Evolutionary conservation across 2,888 invertebrate genomes (phyloP).

Genomic region (Lampropteryx suffumata): DNA sequence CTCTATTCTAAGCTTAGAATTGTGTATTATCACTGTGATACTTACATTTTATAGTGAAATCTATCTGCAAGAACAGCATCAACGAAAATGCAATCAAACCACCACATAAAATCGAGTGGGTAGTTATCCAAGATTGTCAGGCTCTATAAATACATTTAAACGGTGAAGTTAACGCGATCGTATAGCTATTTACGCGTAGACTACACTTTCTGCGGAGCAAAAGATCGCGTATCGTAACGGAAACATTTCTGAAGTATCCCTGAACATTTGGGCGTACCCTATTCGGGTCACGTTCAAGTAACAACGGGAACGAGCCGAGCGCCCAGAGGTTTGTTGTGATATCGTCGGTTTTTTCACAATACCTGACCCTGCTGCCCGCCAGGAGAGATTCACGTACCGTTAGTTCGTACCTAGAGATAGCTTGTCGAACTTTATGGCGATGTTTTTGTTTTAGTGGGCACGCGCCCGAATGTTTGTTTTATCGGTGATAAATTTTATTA

Average conservation of each 20-base stretch:
- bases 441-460: slow-evolving; percentile 45
- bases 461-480: slow-evolving; percentile 15
- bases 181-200: slow-evolving; percentile 72
- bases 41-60: too few relatives aligned
- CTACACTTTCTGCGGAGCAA: slow-evolving; percentile 66
- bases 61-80: neutral
- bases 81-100: slow-evolving; percentile 17
- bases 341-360: slow-evolving; percentile 74
- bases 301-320: slow-evolving; percentile 71
- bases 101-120: slow-evolving; percentile 38
- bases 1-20: too few relatives aligned
- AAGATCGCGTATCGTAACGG: slow-evolving; percentile 75
- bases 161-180: slow-evolving; percentile 62
- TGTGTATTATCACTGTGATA: too few relatives aligned
- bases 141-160: slow-evolving; percentile 52
- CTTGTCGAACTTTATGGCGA: slow-evolving; percentile 58
- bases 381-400: slow-evolving; percentile 67
- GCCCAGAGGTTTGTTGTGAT: slow-evolving; percentile 79
- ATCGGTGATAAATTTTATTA: slow-evolving; percentile 12
- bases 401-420: slow-evolving; percentile 52
- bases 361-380: slow-evolving; percentile 66
- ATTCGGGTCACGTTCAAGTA: slow-evolving; percentile 73
- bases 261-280: slow-evolving; percentile 59
- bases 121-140: slow-evolving; percentile 37
- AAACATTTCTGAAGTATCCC: slow-evolving; percentile 77